Conservation (phyloP, 1,140 invertebrate species). For the Cydia pomonella region DNA sequence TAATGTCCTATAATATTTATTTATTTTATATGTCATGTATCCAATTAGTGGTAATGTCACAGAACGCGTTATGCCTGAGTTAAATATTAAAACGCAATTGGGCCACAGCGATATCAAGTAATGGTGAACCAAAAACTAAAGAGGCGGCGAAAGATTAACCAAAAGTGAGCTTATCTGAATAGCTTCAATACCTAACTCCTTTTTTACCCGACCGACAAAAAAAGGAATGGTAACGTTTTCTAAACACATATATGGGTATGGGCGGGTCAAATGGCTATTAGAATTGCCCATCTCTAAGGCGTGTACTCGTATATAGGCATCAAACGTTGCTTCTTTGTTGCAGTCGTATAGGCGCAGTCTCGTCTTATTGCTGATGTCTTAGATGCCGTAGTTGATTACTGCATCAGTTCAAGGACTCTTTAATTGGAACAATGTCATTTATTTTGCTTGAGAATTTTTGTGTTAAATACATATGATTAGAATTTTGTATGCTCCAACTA, state of each 20-base stretch:
- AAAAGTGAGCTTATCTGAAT: not conserved
- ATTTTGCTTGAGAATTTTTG: not conserved
- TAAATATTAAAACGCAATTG: no score
- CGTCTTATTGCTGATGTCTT: not conserved
- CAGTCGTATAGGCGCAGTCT: constrained; percentile 7
- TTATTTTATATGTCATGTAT: no score
- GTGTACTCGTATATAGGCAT: not conserved
- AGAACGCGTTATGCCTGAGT: no score
- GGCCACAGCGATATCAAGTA: no score
- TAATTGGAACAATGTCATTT: not conserved
- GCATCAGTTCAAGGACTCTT: constrained; percentile 4
- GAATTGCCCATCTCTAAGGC: not conserved
- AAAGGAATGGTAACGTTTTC: not conserved
- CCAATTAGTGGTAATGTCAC: no score
- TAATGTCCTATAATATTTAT: no score
- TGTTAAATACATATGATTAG: not conserved
- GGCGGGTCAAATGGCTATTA: not conserved
- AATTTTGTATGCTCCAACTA: no score
- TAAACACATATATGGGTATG: not conserved
- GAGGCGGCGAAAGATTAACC: not conserved
- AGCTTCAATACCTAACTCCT: not conserved
- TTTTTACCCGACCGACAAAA: not conserved
- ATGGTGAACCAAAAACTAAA: no score
- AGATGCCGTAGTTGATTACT: not conserved
- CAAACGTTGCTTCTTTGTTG: constrained; percentile 25